Base-by-base conservation (phyloP, 1,140 invertebrate species). In the Rhagoletis pomonella region DNA sequence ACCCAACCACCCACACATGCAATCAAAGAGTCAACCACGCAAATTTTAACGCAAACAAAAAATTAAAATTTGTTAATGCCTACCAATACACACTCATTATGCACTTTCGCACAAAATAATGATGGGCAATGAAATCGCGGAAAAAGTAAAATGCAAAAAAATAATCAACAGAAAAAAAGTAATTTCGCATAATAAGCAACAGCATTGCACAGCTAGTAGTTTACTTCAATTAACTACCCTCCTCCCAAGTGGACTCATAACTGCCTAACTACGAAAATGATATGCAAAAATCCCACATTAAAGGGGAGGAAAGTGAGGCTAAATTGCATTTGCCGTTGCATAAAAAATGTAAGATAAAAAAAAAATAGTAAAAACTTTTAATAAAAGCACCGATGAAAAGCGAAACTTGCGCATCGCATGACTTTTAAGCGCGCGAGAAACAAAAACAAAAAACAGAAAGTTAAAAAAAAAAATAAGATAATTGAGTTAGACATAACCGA, bases 311-410 rank as follows among this genome's bases (percentile, higher is more conserved):
- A 17, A 50, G 14, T 55, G 73, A 19, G 73, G 47, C 73, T 81
- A 81, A 81, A 81, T 81, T 81, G 73, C 73, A 81, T 55, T 50
- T 81, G 44, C 47, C 50, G 19, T 81, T 81, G 73, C 73, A 81
- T 81, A 81, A 29, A 81, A 67, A 55, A 19, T 81, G 6, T 6
- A 55, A 81, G 17, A 50, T 55, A 58, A 81, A 81, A 81, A 55
- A 55, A 42, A 55, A 55, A 55, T 55, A 81, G 17, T n/a, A 81
- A 19, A 81, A 81, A 55, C 55, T 58, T 29, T 29, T 29, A 29
- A 29, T 29, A 29, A 29, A 29, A 29, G 29, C 29, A n/a, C 42
- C 19, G 73, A 29, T 81, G 73, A 81, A 81, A 81, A 81, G 73
- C 47, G 73, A 81, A 81, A 81, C n/a, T 81, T 81, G 42, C 47